Conservation (phyloP, 2,797 vertebrate genomes). For the Gymnothorax reevesii region DNA sequence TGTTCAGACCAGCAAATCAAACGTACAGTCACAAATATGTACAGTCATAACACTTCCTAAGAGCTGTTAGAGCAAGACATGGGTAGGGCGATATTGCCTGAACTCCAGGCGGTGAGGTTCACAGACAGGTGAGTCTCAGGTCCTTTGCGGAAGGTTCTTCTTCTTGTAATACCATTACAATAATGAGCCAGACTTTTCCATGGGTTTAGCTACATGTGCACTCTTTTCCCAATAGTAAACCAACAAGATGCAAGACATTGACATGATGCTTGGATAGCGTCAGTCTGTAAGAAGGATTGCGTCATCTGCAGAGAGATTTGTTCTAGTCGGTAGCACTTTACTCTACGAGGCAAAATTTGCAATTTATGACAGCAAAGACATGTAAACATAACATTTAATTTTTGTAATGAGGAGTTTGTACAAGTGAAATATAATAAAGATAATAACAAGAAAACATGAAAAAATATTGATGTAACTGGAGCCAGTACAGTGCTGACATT, state of each 20-base stretch:
- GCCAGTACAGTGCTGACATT: too few relatives aligned
- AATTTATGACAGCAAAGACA: not conserved
- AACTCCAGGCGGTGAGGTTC: not conserved
- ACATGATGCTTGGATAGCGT: not conserved
- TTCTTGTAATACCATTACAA: not conserved
- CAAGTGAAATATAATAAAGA: not conserved
- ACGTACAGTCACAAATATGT: not conserved
- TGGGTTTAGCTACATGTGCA: not conserved
- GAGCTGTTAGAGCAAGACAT: not conserved
- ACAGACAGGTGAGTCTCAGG: not conserved
- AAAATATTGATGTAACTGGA: not conserved
- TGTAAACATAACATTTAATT: not conserved
- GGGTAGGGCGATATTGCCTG: not conserved
- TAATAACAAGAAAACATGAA: too few relatives aligned
- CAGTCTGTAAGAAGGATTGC: not conserved
- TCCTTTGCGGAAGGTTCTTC: not conserved
- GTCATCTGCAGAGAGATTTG: not conserved
- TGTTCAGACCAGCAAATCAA: not conserved
- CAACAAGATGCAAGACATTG: not conserved
- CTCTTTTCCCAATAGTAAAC: not conserved
- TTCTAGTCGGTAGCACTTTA: not conserved
- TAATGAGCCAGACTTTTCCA: not conserved
- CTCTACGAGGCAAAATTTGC: not conserved
- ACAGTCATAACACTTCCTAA: not conserved
- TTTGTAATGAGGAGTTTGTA: not conserved